Base-by-base conservation (phyloP, 2,797 vertebrate genomes). In the Rhinella marina region DNA sequence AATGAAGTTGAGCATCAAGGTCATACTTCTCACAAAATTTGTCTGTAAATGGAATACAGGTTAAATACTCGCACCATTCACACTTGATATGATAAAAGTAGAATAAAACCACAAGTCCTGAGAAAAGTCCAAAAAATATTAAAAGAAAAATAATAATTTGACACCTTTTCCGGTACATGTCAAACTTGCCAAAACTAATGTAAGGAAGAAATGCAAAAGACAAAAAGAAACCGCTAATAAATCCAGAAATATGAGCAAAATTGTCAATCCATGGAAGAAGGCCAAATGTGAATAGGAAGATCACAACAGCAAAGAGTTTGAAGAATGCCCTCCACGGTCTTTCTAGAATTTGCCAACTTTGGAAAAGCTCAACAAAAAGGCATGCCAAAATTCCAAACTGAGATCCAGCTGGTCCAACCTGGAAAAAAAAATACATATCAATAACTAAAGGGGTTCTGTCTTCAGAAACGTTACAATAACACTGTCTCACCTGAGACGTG, bases 1-100 rank as follows among this genome's bases (percentile, higher is more conserved):
- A 99, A 93, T 98, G 98, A 88, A 99, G 97, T 95, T 99, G 98
- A 19, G 97, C 96, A 0, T 99, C 98, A 93, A 99, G 96, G 94
- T 99, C 98, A 0, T 99, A 99, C 93, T 99, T 99, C 95, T 98
- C 98, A 3, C 98, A 99, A 95, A 99, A 99, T 90, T 99, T 99
- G 96, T 99, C 98, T 9, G 98, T 99, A 95, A 99, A 98, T 61
- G 98, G 98, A 94, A 99, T 99, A 92, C 98, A 99, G 70, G 98
- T 99, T 91, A 99, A 96, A 92, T 98, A 93, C 93, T 99, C 98
- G 0, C 98, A 99, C 98, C 98, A 99, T 83, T 97, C 96, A 0
- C 98, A 99, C 93, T 96, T 98, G 91, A 99, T 97, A 6, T 97
- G 97, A 92, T 96, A 96, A 93, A 99, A 95, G 54, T 99, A 99